phyloP scores from a whole-genome alignment of 2,888 invertebrate genomes.

The Oligia latruncula region DNA sequence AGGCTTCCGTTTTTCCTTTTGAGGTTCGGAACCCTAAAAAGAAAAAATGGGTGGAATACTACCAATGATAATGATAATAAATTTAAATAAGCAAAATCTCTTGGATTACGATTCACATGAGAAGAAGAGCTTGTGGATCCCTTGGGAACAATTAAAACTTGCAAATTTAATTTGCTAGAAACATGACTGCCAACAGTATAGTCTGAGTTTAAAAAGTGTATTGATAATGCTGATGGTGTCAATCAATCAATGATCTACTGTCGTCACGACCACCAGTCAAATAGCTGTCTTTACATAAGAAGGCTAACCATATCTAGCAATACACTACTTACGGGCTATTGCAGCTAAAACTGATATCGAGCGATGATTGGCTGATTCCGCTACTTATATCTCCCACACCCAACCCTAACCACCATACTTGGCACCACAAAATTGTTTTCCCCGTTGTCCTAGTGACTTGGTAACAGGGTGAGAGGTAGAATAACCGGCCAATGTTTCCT shows the following conservation, averaged over 20 bases:
- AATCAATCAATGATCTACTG: background rate
- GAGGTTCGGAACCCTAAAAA: too few species aligned
- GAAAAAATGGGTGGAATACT: background rate
- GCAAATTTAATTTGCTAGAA: background rate
- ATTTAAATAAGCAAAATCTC: background rate
- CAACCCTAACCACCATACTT: constrained; percentile 25
- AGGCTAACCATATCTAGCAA: background rate
- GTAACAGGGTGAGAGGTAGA: constrained; percentile 49
- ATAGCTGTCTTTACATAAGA: background rate
- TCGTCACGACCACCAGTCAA: constrained; percentile 9
- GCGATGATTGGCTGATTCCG: background rate
- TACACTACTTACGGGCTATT: background rate
- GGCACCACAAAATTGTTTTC: constrained; percentile 31
- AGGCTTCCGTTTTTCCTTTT: too few species aligned
- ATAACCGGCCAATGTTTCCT: constrained; percentile 45
- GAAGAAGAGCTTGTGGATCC: background rate
- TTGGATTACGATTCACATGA: background rate
- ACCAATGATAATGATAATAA: background rate
- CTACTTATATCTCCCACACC: background rate
- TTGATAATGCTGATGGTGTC: background rate
- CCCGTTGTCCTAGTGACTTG: constrained; percentile 38
- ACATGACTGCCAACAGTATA: background rate
- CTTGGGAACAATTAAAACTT: background rate
- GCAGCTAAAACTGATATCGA: background rate
- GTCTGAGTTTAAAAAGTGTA: background rate